Base-by-base conservation (phyloP, 1,140 invertebrate species). In the Drosophila mauritiana region DNA sequence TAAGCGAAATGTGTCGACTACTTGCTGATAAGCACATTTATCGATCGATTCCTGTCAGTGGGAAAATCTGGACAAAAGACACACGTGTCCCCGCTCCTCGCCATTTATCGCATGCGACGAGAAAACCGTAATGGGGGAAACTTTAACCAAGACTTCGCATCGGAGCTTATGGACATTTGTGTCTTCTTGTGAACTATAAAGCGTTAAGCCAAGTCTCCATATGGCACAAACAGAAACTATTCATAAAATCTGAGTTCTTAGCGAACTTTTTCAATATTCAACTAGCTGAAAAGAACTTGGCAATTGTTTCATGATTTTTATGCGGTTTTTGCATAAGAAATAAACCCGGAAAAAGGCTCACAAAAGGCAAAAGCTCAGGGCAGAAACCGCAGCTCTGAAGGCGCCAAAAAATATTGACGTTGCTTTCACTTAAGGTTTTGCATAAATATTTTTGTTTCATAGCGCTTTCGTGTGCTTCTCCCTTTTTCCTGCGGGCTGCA, bases 361-460 rank as follows among this genome's bases (percentile, higher is more conserved):
- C 31, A 70, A 56, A 57, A 51, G 49, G 31, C 39, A 42, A 43
- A 31, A 51, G 68, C 36, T 34, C 25, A 6, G 34, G 15, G 43
- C 40, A 22, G 37, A 22, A 48, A 12, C 37, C 55, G 43, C 40
- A 39, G 46, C 53, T 43, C 52, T 52, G 51, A 40, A 75, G 73
- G 61, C 72, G 52, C 45, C 73, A 37, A 78, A 78, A 75, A 78
- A 84, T 79, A 80, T 78, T 75, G 61, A 42, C 46, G 61, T 37
- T 76, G 58, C 70, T 80, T 83, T 64, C 72, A 74, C 84, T 89
- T 77, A 68, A 63, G 49, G 73, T 78, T 73, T 56, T 73, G 80
- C 84, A 89, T 84, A 83, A 89, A 88, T 89, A 88, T 88, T 88
- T 78, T 84, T 68, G 57, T 80, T 78, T 62, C 62, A 82, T 67